These are phyloP conservation scores for Bubalus kerabau DNA, from an alignment of 2,113 vertebrate genomes.

Conservation along the genomic window DNA sequence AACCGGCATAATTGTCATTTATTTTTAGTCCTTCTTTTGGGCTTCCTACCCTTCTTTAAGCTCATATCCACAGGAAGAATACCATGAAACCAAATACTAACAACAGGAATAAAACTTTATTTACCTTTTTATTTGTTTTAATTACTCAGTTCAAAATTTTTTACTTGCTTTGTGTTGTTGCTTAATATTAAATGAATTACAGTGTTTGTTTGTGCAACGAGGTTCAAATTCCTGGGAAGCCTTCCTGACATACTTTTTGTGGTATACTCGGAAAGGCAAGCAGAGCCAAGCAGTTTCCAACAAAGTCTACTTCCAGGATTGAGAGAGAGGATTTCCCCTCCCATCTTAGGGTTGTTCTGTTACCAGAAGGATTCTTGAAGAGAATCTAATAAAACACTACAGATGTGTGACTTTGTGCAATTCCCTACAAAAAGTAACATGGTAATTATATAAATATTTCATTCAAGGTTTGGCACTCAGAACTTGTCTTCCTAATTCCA, in stretches of 20 bases:
- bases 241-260: background rate
- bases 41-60: background rate
- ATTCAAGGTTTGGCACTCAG: background rate
- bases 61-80: background rate
- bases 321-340: background rate
- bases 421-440: background rate
- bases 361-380: slow-evolving; percentile 5
- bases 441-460: background rate
- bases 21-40: background rate
- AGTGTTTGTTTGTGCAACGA: background rate
- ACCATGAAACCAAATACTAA: background rate
- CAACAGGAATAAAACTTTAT: background rate
- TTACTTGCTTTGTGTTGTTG: background rate
- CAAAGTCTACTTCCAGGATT: background rate
- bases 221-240: background rate
- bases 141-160: background rate
- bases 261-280: background rate
- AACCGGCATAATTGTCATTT: background rate
- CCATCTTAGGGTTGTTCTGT: background rate
- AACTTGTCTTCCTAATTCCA: background rate
- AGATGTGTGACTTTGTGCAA: background rate
- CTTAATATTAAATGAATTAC: background rate
- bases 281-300: background rate
- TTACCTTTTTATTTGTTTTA: background rate
- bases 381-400: background rate